Conservation (phyloP, 2,113 vertebrate genomes). For the Sylvilagus bachmani region DNA sequence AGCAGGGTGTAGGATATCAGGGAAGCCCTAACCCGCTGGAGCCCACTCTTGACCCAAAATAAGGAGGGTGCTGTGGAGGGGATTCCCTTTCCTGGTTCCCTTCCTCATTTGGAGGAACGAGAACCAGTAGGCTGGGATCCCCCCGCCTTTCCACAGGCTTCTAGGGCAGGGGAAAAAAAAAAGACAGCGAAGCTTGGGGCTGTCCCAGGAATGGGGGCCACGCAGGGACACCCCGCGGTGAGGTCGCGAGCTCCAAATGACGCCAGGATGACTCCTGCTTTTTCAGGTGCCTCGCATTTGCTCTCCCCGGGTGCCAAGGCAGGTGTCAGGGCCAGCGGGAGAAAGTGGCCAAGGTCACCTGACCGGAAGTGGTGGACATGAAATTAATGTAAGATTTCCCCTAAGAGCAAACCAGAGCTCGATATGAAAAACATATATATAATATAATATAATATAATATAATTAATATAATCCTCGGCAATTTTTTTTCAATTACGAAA, state of each 20-base stretch:
- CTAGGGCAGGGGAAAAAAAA: neutral
- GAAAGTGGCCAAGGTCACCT: constrained; percentile 61
- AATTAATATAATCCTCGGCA: constrained; percentile 41
- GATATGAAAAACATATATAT: constrained; percentile 63
- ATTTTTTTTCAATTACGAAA: constrained; percentile 46
- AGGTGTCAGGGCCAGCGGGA: neutral
- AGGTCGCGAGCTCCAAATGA: neutral
- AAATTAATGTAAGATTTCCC: constrained; percentile 24
- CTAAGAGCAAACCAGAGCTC: constrained; percentile 50
- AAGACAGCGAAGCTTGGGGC: neutral
- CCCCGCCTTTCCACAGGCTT: neutral
- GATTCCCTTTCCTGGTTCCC: constrained; percentile 49
- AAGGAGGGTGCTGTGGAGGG: constrained; percentile 39
- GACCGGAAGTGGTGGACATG: neutral
- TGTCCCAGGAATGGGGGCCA: neutral
- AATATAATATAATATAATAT: neutral
- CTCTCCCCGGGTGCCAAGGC: neutral
- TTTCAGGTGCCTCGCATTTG: constrained; percentile 12
- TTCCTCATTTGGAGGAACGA: neutral
- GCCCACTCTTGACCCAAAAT: neutral
- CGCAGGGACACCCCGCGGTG: neutral
- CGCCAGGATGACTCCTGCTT: neutral
- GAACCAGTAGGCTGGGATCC: neutral
- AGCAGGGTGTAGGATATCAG: neutral
- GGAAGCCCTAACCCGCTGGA: neutral